These are phyloP conservation scores for Cotesia congregata DNA, from an alignment of 2,888 invertebrate genomes.

Conservation along the genomic window DNA sequence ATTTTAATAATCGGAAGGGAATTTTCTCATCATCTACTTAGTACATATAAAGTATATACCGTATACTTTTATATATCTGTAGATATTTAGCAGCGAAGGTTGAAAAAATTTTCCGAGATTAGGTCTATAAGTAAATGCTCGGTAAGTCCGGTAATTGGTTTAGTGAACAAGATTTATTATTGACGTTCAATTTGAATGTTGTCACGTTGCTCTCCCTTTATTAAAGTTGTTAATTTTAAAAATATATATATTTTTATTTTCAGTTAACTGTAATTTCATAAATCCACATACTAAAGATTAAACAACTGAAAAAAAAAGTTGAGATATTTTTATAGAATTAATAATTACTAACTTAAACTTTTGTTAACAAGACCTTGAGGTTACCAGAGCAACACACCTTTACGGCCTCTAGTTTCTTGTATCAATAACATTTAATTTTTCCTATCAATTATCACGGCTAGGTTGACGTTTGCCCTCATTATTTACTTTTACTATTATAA, in stretches of 20 bases:
- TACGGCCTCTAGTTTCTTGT: background rate
- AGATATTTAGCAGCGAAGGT: background rate
- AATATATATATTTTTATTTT: slow-evolving; percentile 18
- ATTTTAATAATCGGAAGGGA: background rate
- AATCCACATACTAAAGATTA: background rate
- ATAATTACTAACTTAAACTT: background rate
- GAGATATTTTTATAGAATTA: background rate
- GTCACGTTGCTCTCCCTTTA: slow-evolving; percentile 15
- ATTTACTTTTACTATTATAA: background rate
- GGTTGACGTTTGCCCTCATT: slow-evolving; percentile 13
- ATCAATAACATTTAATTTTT: slow-evolving; percentile 18
- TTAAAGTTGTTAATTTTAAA: background rate
- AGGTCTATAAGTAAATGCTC: slow-evolving; percentile 13
- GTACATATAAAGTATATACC: no score
- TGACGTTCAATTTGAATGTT: slow-evolving; percentile 36
- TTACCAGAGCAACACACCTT: background rate
- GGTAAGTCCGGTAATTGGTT: slow-evolving; percentile 30
- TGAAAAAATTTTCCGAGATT: slow-evolving; percentile 24
- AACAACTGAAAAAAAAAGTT: background rate
- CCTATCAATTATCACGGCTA: slow-evolving; percentile 26
- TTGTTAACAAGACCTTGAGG: background rate
- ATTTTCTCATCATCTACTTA: background rate
- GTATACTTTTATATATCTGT: background rate
- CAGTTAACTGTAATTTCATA: background rate
- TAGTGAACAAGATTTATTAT: slow-evolving; percentile 27